Conservation (phyloP, 2,797 vertebrate species). For the Schizopygopsis pylzovi region DNA sequence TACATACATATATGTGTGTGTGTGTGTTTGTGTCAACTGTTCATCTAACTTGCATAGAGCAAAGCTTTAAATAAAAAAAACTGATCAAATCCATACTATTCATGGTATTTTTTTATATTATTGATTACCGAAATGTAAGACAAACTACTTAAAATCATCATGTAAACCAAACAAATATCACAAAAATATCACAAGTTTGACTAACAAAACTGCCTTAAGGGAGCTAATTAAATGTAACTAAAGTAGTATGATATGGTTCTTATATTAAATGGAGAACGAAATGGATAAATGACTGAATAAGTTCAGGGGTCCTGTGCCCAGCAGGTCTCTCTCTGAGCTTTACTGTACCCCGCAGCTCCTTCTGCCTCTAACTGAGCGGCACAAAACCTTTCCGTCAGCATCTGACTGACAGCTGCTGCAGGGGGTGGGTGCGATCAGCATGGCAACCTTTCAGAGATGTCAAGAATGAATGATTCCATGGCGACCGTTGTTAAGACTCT, state of each 20-base stretch:
- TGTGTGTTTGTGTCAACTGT: no score
- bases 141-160: no score
- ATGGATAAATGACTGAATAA: background rate
- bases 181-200: no score
- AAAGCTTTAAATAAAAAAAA: no score
- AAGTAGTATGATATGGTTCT: background rate
- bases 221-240: background rate
- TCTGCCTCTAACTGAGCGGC: slow-evolving; percentile 4
- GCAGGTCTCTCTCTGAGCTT: slow-evolving; percentile 6
- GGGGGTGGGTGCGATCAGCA: slow-evolving; percentile 11
- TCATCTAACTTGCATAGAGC: no score
- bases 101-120: no score
- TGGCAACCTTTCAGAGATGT: slow-evolving; percentile 11
- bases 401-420: slow-evolving; percentile 39
- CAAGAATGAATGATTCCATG: slow-evolving; percentile 38
- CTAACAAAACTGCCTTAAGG: background rate
- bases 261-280: background rate
- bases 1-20: no score
- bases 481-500: background rate
- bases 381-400: background rate
- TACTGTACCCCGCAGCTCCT: background rate
- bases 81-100: no score
- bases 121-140: background rate
- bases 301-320: background rate
- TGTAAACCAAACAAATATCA: no score